A percentile compares a stretch with the other conserved stretches of the same genome.
These are phyloP conservation scores for Seriola rivoliana DNA, from an alignment of 2,113 vertebrate species.

Conservation along the genomic window DNA sequence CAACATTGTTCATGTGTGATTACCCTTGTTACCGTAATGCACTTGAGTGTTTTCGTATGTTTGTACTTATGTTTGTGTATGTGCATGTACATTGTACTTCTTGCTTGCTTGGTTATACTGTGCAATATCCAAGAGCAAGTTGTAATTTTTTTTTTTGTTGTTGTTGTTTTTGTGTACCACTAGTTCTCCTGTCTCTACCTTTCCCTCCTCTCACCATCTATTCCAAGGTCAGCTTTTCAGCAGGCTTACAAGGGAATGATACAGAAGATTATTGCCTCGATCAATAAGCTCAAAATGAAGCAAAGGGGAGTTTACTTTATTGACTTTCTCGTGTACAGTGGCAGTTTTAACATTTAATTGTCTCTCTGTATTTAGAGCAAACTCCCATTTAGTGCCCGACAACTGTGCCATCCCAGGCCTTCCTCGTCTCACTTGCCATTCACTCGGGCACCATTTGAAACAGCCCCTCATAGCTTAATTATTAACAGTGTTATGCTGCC, in stretches of 20 bases:
- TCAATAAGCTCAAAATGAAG: conserved; percentile 89
- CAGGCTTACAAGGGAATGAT: conserved; percentile 87
- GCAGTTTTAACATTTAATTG: conserved; percentile 89
- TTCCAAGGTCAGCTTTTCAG: conserved; percentile 87
- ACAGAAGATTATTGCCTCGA: conserved; percentile 88
- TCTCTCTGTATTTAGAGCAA: conserved; percentile 86
- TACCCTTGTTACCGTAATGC: conserved; percentile 47
- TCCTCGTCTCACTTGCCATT: conserved; percentile 57
- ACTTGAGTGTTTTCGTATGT: conserved; percentile 46
- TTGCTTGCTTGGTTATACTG: conserved; percentile 38
- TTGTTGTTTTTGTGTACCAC: conserved; percentile 58
- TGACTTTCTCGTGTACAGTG: conserved; percentile 87
- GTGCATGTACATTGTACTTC: conserved; percentile 24
- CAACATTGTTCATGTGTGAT: conserved; percentile 46
- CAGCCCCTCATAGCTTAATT: conserved; percentile 80
- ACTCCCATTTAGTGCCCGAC: conserved; percentile 81
- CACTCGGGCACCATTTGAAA: conserved; percentile 81
- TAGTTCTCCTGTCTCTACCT: conserved; percentile 63
- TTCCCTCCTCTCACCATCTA: conserved; percentile 81
- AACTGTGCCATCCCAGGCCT: conserved; percentile 70
- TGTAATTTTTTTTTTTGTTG: conserved; percentile 46
- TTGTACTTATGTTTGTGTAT: conserved; percentile 12
- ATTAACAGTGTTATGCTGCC: conserved; percentile 83
- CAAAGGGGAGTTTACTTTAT: conserved; percentile 87
- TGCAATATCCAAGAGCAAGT: conserved; percentile 46